phyloP scores from a whole-genome alignment of 2,113 vertebrate genomes.

The Cottus gobio region DNA sequence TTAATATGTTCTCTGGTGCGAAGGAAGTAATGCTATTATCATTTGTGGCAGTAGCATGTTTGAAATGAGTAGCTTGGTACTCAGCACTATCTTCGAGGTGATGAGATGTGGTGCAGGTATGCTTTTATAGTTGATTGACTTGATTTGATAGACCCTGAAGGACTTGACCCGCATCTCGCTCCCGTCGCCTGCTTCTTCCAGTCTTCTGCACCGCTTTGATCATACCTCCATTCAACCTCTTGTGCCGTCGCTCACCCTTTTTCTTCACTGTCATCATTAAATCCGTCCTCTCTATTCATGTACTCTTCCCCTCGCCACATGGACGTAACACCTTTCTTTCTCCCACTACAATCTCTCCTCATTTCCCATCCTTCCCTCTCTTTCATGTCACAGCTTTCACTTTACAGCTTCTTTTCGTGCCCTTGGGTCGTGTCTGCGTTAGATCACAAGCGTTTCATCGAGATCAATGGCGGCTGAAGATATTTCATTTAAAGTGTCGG shows the following conservation, averaged over 20 bases:
- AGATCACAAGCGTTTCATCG: constrained; percentile 32
- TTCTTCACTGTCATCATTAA: constrained; percentile 1
- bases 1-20: neutral
- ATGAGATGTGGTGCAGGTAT: constrained; percentile 4
- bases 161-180: constrained; percentile 36
- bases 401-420: constrained; percentile 47
- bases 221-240: constrained; percentile 1
- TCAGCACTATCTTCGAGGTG: neutral
- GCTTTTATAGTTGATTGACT: constrained; percentile 16
- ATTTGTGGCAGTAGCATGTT: constrained; percentile 1
- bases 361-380: constrained; percentile 7
- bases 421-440: constrained; percentile 30
- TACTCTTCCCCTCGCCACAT: neutral
- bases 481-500: constrained; percentile 57
- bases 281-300: neutral
- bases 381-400: constrained; percentile 55
- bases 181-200: constrained; percentile 9
- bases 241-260: neutral
- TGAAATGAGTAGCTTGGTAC: neutral
- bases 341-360: constrained; percentile 1
- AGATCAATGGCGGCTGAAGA: constrained; percentile 58
- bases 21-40: neutral
- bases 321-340: neutral
- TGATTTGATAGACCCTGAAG: constrained; percentile 25
- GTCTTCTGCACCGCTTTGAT: constrained; percentile 26